Base-by-base conservation (phyloP, 2,888 invertebrate genomes). In the Rhingia rostrata region DNA sequence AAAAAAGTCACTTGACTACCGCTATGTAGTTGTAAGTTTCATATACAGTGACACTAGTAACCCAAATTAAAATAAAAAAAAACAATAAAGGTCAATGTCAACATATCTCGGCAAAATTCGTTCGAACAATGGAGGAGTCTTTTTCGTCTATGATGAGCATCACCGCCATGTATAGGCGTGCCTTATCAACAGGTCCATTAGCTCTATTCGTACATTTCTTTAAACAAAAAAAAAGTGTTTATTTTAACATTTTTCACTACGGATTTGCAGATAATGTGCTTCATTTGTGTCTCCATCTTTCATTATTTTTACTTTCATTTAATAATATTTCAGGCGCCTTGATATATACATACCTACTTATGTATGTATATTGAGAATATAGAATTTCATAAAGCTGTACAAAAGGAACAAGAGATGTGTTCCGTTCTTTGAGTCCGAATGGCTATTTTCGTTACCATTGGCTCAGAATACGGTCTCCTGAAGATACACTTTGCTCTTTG, bases 401-500 rank as follows among this genome's bases (percentile, higher is more conserved):
- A 73, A 67, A 83, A 43, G 32, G 39, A 66, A 69, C 10, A 5
- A 53, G 47, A 73, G n/a, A 32, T 12, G 51, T 49, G 54, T 70
- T 30, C 64, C 56, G 67, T 72, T 78, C 72, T 73, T 74, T 69
- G 37, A 63, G 67, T 45, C 61, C 33, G 32, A 47, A 60, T 58
- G 47, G 60, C 54, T 84, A 69, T 74, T 84, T 84, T 84, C 41
- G 64, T 66, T 74, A 45, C 66, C 64, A 54, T 3, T 61, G 70
- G 53, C 69, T 67, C 67, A 51, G 80, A 61, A 66, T 47, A 58
- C 63, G 73, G 72, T 73, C 63, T 83, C 47, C 41, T 9, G 7
- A 43, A 77, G 85, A 85, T 85, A 85, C 66, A 85, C 85, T 85
- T 85, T 85, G 85, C 85, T 85, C 85, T 81, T 85, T 81, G 80